Conservation (phyloP, 2,888 invertebrate genomes). For the Parelbella ahira region DNA sequence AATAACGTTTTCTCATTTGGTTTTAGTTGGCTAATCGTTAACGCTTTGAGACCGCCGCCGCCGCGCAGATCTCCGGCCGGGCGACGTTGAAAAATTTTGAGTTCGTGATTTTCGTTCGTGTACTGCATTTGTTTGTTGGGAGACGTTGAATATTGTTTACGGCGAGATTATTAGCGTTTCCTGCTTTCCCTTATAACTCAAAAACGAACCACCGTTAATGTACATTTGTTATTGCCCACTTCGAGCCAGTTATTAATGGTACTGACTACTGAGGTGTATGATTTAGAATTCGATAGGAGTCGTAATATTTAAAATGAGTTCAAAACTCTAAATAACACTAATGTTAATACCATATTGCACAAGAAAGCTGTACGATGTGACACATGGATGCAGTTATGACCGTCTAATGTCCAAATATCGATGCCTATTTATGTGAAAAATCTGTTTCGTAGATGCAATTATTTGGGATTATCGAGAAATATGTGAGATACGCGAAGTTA, state of each 20-base stretch:
- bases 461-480: constrained; percentile 33
- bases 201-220: constrained; percentile 37
- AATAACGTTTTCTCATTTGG: constrained; percentile 62
- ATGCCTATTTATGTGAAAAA: too few relatives aligned
- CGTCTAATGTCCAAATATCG: too few relatives aligned
- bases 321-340: too few relatives aligned
- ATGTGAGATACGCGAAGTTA: constrained; percentile 56
- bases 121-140: constrained; percentile 65
- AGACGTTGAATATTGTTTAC: constrained; percentile 63
- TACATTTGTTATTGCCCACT: constrained; percentile 18
- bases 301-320: too few relatives aligned
- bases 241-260: constrained; percentile 4
- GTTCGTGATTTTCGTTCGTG: constrained; percentile 76
- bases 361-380: too few relatives aligned
- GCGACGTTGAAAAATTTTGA: constrained; percentile 74
- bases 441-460: not conserved
- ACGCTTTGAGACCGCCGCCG: constrained; percentile 65
- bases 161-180: constrained; percentile 45
- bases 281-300: too few relatives aligned
- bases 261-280: constrained; percentile 1
- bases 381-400: too few relatives aligned
- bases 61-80: constrained; percentile 54
- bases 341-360: too few relatives aligned
- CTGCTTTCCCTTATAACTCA: constrained; percentile 46
- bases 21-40: constrained; percentile 53